Evolutionary conservation across 2,888 invertebrate genomes (phyloP), one percentile per base, ranked within the genome.

Genomic region (Parasteatoda lunata): DNA sequence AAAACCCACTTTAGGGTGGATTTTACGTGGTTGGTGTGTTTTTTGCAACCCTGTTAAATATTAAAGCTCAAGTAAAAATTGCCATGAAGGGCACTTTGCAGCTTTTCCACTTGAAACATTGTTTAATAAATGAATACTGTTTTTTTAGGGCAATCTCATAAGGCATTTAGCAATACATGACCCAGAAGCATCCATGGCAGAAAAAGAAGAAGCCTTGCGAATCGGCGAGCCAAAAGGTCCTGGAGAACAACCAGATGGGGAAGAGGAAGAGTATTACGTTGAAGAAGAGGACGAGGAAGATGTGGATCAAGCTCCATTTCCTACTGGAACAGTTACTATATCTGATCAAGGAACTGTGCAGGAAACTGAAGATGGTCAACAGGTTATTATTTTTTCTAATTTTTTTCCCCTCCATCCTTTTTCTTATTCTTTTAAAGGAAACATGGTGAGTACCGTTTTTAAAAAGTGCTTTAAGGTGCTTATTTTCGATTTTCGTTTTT

Each of bases 131-230:
- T 30, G 30, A 30, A 30, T 2, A 2, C 30, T 2, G 30, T 51
- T n/a, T 49, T 64, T 66, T 0, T 49, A 97, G 92, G 98, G 97
- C 59, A 97, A 98, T 92, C 94, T 98, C n/a, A 97, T 97, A 91
- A 94, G 98, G 0, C 98, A 98, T 91, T 95, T 98, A 94, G 96
- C 96, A 4, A 94, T 96, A 0, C 98, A 98, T 91, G 97, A 97
- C 92, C 96, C 97, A 0, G 96, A 97, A 66, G 95, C 96, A n/a
- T 76, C 89, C 9, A 80, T 85, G n/a, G 88, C 85, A 15, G 89
- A 89, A 48, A 89, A 88, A 65, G 89, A 83, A 47, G 89, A 89
- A 70, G 89, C 89, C 6, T 72, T 89, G 70, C 73, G 86, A 8
- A 89, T 89, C 70, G 89, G 89, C 9, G 88, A 86, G 71, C 89